phyloP scores from a whole-genome alignment of 2,888 invertebrate genomes.

The Maniola hyperantus region DNA sequence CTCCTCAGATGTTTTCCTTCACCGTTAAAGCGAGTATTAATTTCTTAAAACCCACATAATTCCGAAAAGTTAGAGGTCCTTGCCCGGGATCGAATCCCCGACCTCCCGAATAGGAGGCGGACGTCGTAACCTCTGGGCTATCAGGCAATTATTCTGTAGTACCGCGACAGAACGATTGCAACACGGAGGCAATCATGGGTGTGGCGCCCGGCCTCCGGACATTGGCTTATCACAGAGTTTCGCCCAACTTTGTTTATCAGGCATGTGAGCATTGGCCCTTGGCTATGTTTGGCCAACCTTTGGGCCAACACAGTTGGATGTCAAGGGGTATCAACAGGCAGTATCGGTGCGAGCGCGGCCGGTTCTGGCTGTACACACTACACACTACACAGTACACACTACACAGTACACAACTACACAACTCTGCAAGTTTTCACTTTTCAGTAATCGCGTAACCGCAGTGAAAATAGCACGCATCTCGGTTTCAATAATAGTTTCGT shows the following conservation, averaged over 20 bases:
- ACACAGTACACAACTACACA: no score
- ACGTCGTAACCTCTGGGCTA: no score
- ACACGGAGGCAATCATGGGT: constrained; percentile 33
- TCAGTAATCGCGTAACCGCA: constrained; percentile 9
- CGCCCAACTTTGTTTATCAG: not conserved
- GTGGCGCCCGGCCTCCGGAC: constrained; percentile 45
- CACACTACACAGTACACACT: no score
- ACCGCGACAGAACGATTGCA: no score
- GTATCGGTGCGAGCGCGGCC: constrained; percentile 5
- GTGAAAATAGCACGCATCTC: not conserved
- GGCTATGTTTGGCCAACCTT: not conserved
- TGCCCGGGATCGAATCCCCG: no score
- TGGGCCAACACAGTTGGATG: constrained; percentile 3
- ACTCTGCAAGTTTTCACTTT: not conserved
- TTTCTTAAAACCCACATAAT: no score
- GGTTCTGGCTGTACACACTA: not conserved
- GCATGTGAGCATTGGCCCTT: not conserved
- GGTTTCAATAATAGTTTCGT: not conserved
- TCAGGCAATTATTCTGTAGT: not conserved
- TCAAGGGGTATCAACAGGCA: constrained; percentile 14
- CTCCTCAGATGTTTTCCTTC: no score
- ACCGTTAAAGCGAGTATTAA: no score
- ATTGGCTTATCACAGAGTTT: constrained; percentile 10
- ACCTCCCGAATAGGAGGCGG: no score
- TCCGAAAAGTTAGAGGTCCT: no score